phyloP scores from a whole-genome alignment of 2,888 invertebrate species.

The Girardia tigrina region DNA sequence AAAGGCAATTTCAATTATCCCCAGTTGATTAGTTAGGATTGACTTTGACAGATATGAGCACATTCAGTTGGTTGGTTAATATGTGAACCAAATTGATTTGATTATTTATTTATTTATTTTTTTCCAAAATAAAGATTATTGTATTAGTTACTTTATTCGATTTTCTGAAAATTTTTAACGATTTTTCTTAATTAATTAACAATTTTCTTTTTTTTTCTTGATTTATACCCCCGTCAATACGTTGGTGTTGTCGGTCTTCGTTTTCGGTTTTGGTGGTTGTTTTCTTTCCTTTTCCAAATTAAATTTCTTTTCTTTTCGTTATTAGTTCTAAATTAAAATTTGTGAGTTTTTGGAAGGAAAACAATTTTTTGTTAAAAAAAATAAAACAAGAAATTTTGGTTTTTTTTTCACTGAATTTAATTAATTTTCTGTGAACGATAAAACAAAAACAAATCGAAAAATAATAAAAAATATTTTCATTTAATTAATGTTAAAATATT shows the following conservation, averaged over 20 bases:
- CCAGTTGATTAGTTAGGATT: slow-evolving; percentile 19
- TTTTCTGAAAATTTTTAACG: background rate
- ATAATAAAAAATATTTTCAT: too few species aligned
- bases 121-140: background rate
- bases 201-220: background rate
- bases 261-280: too few species aligned
- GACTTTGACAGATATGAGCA: slow-evolving; percentile 17
- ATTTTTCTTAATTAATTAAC: background rate
- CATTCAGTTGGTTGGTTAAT: slow-evolving; percentile 12
- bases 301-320: too few species aligned
- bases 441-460: too few species aligned
- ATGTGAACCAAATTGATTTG: slow-evolving; percentile 1
- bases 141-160: slow-evolving; percentile 15
- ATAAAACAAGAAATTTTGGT: too few species aligned
- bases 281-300: too few species aligned
- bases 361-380: too few species aligned
- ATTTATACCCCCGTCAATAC: background rate
- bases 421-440: too few species aligned
- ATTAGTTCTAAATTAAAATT: too few species aligned
- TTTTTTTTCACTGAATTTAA: too few species aligned
- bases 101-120: slow-evolving; percentile 20
- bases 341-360: too few species aligned
- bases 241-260: background rate
- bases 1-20: slow-evolving; percentile 18
- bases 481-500: too few species aligned